phyloP scores from a whole-genome alignment of 2,797 vertebrate genomes.

The Taenioides sp. region DNA sequence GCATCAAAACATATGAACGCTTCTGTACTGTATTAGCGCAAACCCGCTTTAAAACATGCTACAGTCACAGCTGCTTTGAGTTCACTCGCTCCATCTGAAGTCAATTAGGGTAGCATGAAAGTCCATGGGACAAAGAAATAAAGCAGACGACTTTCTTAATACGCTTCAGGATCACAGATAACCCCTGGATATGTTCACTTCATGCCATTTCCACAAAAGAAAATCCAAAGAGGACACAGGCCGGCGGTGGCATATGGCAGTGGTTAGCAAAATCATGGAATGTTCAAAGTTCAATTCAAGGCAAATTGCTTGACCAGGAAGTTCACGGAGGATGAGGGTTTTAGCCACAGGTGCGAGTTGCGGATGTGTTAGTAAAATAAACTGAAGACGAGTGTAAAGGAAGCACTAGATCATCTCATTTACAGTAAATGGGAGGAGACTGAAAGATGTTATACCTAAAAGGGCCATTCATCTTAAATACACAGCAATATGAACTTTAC shows the following conservation, averaged over 20 bases:
- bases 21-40: conserved; percentile 48
- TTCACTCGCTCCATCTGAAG: conserved; percentile 74
- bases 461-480: conserved; percentile 18
- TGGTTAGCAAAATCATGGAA: conserved; percentile 64
- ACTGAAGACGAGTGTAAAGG: conserved; percentile 33
- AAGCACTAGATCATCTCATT: conserved; percentile 30
- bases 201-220: conserved; percentile 50
- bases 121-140: conserved; percentile 48
- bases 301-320: conserved; percentile 52
- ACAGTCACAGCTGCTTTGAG: conserved; percentile 65
- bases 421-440: conserved; percentile 9
- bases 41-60: conserved; percentile 50
- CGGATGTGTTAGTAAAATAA: conserved; percentile 65
- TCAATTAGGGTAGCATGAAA: conserved; percentile 70
- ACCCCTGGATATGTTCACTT: conserved; percentile 57
- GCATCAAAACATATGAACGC: conserved; percentile 44
- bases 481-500: neutral
- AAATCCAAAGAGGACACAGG: conserved; percentile 32
- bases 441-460: conserved; percentile 21
- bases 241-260: conserved; percentile 60
- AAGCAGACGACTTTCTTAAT: conserved; percentile 49
- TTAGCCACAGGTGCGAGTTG: conserved; percentile 60
- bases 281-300: conserved; percentile 60
- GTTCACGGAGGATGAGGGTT: conserved; percentile 49
- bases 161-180: conserved; percentile 54